Evolutionary conservation across 2,797 vertebrate species (phyloP).

Genomic region (Peromyscus eremicus): DNA sequence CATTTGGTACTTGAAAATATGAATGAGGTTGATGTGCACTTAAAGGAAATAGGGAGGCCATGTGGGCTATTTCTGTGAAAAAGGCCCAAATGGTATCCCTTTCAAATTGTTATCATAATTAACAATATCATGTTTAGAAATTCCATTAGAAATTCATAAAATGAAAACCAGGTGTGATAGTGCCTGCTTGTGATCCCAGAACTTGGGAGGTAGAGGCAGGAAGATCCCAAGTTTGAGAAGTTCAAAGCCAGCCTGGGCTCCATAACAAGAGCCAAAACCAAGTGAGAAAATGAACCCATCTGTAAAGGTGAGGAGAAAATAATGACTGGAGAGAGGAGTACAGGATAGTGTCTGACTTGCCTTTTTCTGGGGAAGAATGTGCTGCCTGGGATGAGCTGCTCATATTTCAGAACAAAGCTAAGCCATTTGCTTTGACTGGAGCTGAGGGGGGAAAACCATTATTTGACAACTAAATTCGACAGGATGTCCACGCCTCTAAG

Average conservation of each 20-base stretch:
- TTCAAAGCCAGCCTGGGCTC: background rate
- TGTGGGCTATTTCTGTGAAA: background rate
- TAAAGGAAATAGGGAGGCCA: slow-evolving; percentile 6
- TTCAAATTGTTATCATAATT: background rate
- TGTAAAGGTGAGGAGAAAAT: slow-evolving; percentile 56
- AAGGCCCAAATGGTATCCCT: background rate
- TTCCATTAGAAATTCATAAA: slow-evolving; percentile 63
- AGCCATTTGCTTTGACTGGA: background rate
- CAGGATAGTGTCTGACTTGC: background rate
- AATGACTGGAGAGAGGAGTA: background rate
- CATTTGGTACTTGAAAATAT: slow-evolving; percentile 62
- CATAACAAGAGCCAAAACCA: background rate
- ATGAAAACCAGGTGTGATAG: background rate
- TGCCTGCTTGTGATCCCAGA: background rate
- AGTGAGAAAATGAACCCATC: slow-evolving; percentile 27
- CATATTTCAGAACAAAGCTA: slow-evolving; percentile 22
- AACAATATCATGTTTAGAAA: slow-evolving; percentile 57
- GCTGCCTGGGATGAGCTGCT: slow-evolving; percentile 21
- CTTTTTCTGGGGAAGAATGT: slow-evolving; percentile 54
- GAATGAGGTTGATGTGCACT: background rate
- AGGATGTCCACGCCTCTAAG: background rate
- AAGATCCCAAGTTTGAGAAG: background rate
- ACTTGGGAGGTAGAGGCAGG: background rate
- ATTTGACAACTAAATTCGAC: background rate
- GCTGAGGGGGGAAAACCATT: background rate